Evolutionary conservation across 2,113 vertebrate species (phyloP).

Genomic region (Actenoides lindsayi): DNA sequence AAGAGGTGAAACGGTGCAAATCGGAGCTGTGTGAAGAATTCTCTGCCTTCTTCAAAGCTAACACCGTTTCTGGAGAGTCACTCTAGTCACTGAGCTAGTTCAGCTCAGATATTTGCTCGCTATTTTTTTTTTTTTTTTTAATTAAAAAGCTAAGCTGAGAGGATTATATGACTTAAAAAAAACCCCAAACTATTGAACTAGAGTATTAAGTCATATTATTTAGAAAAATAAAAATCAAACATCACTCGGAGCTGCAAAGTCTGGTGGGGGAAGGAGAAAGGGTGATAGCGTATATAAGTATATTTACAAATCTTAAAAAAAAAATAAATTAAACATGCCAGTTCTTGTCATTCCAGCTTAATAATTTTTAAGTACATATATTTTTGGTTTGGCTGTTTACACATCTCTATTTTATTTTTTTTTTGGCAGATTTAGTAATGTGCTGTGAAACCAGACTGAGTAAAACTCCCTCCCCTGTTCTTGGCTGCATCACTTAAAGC

Average conservation of each 20-base stretch:
- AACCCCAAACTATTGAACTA: not conserved
- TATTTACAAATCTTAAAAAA: not conserved
- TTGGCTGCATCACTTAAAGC: accelerated
- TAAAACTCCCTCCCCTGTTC: accelerated
- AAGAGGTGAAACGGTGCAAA: not conserved
- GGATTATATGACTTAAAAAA: constrained; percentile 19
- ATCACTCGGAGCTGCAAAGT: not conserved
- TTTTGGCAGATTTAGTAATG: not conserved
- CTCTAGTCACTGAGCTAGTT: not conserved
- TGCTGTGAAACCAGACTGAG: not conserved
- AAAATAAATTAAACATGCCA: not conserved
- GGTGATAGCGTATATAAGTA: not conserved
- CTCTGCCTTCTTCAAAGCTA: not conserved
- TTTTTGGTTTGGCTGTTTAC: not conserved
- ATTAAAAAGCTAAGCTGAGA: constrained; percentile 55
- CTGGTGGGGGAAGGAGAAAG: not conserved
- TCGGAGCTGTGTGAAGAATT: not conserved
- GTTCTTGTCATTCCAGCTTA: not conserved
- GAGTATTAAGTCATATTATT: constrained; percentile 27
- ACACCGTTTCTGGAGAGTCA: not conserved
- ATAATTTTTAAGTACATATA: not conserved
- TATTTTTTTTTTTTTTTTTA: constrained; percentile 17
- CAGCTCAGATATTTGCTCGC: not conserved
- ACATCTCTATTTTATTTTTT: not conserved
- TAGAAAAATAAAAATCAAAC: constrained; percentile 31